phyloP scores from a whole-genome alignment of 2,797 vertebrate species.

The Pachyuromys duprasi region DNA sequence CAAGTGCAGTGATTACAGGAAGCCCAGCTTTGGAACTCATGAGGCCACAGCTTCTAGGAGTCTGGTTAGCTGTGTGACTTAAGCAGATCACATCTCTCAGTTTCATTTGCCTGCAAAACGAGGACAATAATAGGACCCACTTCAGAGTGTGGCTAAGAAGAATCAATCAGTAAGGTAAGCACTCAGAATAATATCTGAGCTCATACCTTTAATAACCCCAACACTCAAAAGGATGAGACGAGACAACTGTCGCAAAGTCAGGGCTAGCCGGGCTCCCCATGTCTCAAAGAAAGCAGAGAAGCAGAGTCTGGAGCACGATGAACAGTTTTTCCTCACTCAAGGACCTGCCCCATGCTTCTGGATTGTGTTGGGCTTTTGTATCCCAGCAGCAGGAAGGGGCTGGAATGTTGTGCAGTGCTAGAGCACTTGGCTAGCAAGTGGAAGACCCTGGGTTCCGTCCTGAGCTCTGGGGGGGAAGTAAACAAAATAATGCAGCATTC shows the following conservation, averaged over 20 bases:
- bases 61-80: not conserved
- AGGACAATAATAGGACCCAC: not conserved
- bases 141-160: slow-evolving; percentile 20
- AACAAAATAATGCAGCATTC: not conserved
- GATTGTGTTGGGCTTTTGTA: not conserved
- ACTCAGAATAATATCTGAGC: not conserved
- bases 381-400: not conserved
- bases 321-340: not conserved
- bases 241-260: not conserved
- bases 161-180: not conserved
- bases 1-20: not conserved
- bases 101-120: not conserved
- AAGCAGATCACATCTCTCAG: not conserved
- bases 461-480: not conserved
- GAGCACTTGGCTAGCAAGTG: not conserved
- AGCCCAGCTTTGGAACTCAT: not conserved
- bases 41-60: not conserved
- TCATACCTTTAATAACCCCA: not conserved
- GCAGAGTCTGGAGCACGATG: not conserved
- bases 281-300: not conserved
- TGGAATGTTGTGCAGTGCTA: too few relatives aligned
- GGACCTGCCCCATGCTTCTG: not conserved
- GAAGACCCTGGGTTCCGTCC: not conserved
- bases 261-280: not conserved
- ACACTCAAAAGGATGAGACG: not conserved